phyloP scores from a whole-genome alignment of 2,797 vertebrate genomes.

The Siniperca scherzeri region DNA sequence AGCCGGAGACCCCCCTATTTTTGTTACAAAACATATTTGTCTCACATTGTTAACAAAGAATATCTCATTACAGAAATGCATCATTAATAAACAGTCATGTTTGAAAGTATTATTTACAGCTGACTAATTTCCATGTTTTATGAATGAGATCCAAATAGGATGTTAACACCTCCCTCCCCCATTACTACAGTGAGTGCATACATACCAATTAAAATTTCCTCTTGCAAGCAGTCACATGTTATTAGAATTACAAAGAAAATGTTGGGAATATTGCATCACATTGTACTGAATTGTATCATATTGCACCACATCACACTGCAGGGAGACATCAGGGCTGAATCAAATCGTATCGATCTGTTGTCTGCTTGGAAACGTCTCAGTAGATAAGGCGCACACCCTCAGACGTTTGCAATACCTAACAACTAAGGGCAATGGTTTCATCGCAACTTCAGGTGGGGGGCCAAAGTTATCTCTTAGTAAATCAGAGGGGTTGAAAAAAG shows the following conservation, averaged over 20 bases:
- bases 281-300: conserved; percentile 37
- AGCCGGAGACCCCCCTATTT: background rate
- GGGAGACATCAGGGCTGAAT: conserved; percentile 46
- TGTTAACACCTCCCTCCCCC: background rate
- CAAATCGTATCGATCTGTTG: conserved; percentile 63
- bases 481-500: conserved; percentile 2
- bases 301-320: conserved; percentile 32
- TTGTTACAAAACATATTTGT: conserved; percentile 7
- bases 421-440: conserved; percentile 62
- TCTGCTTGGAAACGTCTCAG: conserved; percentile 57
- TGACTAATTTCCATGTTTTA: conserved; percentile 41
- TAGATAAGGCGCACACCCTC: conserved; percentile 32
- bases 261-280: conserved; percentile 27
- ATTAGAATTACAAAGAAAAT: conserved; percentile 17
- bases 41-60: conserved; percentile 7
- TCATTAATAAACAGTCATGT: conserved; percentile 14
- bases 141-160: conserved; percentile 30
- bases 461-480: conserved; percentile 22
- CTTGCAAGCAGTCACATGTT: background rate
- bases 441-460: conserved; percentile 12
- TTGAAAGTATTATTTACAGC: conserved; percentile 21
- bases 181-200: background rate
- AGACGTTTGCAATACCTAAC: conserved; percentile 48
- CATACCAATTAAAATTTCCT: conserved; percentile 28
- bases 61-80: conserved; percentile 19